Evolutionary conservation across 2,113 vertebrate genomes (phyloP).

Genomic region (Proterorhinus semilunaris): DNA sequence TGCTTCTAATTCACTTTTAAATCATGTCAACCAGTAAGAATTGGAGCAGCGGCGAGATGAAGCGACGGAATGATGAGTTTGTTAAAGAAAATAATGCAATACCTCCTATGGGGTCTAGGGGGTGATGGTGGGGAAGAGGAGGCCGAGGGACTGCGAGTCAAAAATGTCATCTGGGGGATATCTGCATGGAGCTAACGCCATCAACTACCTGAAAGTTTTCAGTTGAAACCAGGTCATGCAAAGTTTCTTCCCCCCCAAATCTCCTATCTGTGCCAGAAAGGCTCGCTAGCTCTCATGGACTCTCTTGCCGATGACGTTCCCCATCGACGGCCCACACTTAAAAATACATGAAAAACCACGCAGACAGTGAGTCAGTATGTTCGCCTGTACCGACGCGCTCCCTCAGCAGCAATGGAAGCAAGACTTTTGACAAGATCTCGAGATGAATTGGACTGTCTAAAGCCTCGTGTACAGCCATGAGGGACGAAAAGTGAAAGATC

Average conservation of each 20-base stretch:
- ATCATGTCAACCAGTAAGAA: no score
- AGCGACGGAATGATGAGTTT: no score
- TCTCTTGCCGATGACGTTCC: not conserved
- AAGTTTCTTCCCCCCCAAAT: constrained; percentile 1
- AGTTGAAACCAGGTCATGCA: not conserved
- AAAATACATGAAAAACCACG: constrained; percentile 3
- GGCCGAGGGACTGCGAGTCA: no score
- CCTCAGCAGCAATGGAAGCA: not conserved
- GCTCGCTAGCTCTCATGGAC: not conserved
- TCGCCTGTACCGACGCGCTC: not conserved
- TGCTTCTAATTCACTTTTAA: no score
- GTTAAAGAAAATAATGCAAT: no score
- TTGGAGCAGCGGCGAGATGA: no score
- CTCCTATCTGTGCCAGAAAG: not conserved
- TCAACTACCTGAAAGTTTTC: not conserved
- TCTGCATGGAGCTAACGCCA: not conserved
- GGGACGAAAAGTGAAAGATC: not conserved
- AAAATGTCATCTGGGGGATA: no score
- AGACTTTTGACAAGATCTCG: not conserved
- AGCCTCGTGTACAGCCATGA: not conserved
- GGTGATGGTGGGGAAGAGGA: no score
- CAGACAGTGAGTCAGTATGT: not conserved
- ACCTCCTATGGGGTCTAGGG: no score
- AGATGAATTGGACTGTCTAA: not conserved
- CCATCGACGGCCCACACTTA: not conserved